Evolutionary conservation across 2,113 vertebrate species (phyloP).

Genomic region (Silurus meridionalis): DNA sequence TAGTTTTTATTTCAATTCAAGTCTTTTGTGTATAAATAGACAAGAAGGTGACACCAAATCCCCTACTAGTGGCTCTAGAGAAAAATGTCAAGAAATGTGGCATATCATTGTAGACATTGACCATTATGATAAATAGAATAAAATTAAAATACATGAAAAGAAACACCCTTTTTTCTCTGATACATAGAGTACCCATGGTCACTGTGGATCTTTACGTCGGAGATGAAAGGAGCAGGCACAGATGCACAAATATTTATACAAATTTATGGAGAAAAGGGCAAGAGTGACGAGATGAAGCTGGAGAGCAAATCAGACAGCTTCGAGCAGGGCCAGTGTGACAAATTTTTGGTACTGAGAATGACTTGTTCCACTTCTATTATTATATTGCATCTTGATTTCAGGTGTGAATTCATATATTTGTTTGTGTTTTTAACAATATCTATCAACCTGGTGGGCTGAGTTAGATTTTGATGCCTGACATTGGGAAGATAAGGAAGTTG

Average conservation of each 20-base stretch:
- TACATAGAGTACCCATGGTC: slow-evolving; percentile 88
- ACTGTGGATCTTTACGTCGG: slow-evolving; percentile 93
- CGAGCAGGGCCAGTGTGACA: slow-evolving; percentile 86
- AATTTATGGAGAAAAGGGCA: slow-evolving; percentile 88
- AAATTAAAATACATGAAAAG: neutral
- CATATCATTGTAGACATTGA: neutral
- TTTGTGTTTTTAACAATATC: neutral
- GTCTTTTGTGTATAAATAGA: neutral
- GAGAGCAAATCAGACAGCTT: slow-evolving; percentile 96
- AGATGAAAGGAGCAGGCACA: slow-evolving; percentile 91
- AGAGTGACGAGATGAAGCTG: slow-evolving; percentile 89
- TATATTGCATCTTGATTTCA: neutral
- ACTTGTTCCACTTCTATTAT: neutral
- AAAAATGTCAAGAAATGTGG: neutral
- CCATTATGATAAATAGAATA: neutral
- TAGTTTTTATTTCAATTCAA: neutral
- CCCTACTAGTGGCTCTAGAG: neutral
- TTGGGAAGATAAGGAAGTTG: slow-evolving; percentile 84
- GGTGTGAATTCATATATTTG: neutral
- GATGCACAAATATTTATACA: slow-evolving; percentile 93
- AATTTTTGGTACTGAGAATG: slow-evolving; percentile 82
- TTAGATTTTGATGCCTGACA: slow-evolving; percentile 89
- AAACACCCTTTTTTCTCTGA: neutral
- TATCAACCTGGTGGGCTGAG: neutral
- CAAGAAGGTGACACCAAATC: neutral